A percentile compares a stretch with the other conserved stretches of the same genome.
Evolutionary conservation across 2,797 vertebrate genomes (phyloP).

Genomic region (Epinephelus awoara): DNA sequence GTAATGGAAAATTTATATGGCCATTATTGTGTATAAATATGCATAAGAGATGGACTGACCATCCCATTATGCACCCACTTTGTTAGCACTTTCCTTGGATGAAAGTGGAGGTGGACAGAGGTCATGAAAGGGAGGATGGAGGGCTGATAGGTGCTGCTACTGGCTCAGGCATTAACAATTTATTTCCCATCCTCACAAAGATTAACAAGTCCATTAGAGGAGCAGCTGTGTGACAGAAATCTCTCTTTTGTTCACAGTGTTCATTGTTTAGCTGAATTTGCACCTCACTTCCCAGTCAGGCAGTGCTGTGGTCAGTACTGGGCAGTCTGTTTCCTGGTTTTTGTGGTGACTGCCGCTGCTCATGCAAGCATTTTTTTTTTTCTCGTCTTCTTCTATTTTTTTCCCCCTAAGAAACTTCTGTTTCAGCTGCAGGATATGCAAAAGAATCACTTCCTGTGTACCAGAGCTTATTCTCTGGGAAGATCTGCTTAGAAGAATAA

Average conservation of each 20-base stretch:
- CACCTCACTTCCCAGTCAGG: slow-evolving; percentile 57
- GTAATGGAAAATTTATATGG: slow-evolving; percentile 69
- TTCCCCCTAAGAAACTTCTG: background rate
- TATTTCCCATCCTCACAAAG: background rate
- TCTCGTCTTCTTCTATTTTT: background rate
- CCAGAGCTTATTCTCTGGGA: background rate
- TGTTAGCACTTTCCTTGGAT: slow-evolving; percentile 42
- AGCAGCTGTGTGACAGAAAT: background rate
- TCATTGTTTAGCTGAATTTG: slow-evolving; percentile 42
- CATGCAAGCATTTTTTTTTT: slow-evolving; percentile 62
- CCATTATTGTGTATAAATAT: slow-evolving; percentile 73
- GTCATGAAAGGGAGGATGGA: slow-evolving; percentile 25
- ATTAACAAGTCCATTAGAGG: background rate
- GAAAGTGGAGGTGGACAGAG: slow-evolving; percentile 39
- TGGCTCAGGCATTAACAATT: slow-evolving; percentile 23
- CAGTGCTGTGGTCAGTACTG: slow-evolving; percentile 16
- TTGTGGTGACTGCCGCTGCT: slow-evolving; percentile 55
- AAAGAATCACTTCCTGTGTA: slow-evolving; percentile 13
- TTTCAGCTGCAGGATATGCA: slow-evolving; percentile 27
- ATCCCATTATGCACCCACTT: slow-evolving; percentile 39
- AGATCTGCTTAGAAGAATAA: background rate
- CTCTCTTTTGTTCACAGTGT: slow-evolving; percentile 4
- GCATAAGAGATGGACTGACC: slow-evolving; percentile 62
- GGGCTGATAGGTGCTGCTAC: background rate
- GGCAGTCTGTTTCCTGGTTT: slow-evolving; percentile 67